Base-by-base conservation (phyloP, 2,888 invertebrate genomes). In the Epinotia demarniana region DNA sequence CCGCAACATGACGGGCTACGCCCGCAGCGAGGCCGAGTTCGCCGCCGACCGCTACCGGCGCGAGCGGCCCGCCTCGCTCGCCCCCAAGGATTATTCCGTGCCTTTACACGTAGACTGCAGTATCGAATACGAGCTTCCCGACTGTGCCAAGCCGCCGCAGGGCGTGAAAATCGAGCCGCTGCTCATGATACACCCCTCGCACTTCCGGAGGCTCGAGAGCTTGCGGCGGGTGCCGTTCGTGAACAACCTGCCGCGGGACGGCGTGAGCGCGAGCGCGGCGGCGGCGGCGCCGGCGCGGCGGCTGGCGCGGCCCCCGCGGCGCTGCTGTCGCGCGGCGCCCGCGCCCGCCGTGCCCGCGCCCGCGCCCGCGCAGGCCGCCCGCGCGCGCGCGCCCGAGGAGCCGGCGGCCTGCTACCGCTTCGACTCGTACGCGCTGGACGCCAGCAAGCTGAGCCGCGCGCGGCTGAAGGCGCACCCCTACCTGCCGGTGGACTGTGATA, bases 101-200 rank as follows among this genome's bases (percentile, higher is more conserved):
- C 97, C 97, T 86, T 95, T 98, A 89, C 97, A 97, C 94, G 98
- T 98, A 90, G 98, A 98, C 93, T 97, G 97, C 95, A 97, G 97
- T 95, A 97, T 98, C 85, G 98, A 98, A 94, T 98, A 98, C 95
- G 98, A 98, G 95, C 95, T 98, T 90, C 97, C 97, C 86, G 97
- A 97, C 91, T 97, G 97, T 94, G 97, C 97, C 82, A 97, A 97
- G 93, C 97, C 97, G 83, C 97, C 97, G 83, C 97, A 96, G 87
- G 97, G 97, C 80, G 96, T 96, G 89, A 95, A 97, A 88, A 96
- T 96, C 87, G 97, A 97, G 91, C 97, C 97, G 72, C 95, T 98
- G 87, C 95, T 98, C 85, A 98, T 98, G 97, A 98, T 98, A 89
- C 98, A 97, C 94, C 98, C 97, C 69, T 97, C 97, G 87, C 97